Base-by-base conservation (phyloP, 2,888 invertebrate genomes). In the Tipula unca region DNA sequence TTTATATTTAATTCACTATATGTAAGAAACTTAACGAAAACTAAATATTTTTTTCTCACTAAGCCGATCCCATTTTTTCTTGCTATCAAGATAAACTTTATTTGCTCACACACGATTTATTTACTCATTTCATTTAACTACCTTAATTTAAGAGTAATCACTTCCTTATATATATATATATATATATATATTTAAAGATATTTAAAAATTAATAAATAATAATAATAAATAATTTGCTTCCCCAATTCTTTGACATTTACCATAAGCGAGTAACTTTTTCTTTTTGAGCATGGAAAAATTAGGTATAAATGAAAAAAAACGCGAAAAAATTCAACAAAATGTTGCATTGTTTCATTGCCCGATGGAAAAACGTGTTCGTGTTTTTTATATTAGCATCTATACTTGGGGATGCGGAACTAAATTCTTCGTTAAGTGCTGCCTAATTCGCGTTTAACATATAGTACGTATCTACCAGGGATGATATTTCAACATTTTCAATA, bases 1-100 rank as follows among this genome's bases (percentile, higher is more conserved):
- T 48, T 69, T 69, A 3, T 69, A 69, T 69, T 25, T 25, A 69
- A 69, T 69, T 69, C 69, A 69, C 48, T n/a, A 48, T 25, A 25
- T 13, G 25, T 69, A 69, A 25, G 25, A 69, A 69, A 69, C 69
- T 69, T 69, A 69, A 69, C 69, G 69, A 69, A 69, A 69, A 69
- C 69, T 69, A 25, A 25, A 8, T 69, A 25, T 48, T 48, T 69
- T 69, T 69, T 69, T 69, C 25, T 69, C 69, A 69, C 69, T 69
- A 69, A 69, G 69, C 69, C 69, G 69, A 69, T 69, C 69, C 69
- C 69, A 69, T 69, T 69, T 48, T 48, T 69, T 69, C 69, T 69
- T 25, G 69, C 48, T 69, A 20, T 69, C 69, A 69, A 69, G 17
- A 69, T 69, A 69, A 25, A 8, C 8, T 25, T 69, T 25, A 4